These are phyloP conservation scores for Aepyceros melampus DNA, from an alignment of 2,113 vertebrate species.

Conservation along the genomic window DNA sequence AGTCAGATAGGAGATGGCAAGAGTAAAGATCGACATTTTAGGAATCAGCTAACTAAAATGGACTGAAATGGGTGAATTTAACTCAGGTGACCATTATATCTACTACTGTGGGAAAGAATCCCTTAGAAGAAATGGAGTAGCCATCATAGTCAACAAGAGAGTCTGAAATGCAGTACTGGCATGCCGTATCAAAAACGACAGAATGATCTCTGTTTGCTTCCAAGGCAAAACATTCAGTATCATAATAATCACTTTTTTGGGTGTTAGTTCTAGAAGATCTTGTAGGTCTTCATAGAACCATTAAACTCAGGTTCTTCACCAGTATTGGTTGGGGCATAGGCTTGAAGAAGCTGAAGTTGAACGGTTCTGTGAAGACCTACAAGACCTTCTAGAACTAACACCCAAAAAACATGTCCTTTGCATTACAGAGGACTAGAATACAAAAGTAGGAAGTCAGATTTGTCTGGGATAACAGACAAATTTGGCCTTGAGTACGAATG, in stretches of 20 bases:
- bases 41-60: background rate
- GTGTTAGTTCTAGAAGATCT: background rate
- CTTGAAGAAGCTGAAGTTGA: background rate
- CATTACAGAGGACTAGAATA: background rate
- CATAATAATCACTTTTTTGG: background rate
- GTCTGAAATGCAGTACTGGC: background rate
- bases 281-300: background rate
- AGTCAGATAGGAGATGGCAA: background rate
- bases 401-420: background rate
- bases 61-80: background rate
- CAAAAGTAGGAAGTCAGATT: background rate
- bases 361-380: background rate
- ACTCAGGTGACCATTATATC: background rate
- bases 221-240: background rate
- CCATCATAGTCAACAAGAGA: background rate
- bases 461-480: background rate
- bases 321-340: background rate
- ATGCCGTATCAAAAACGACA: accelerated
- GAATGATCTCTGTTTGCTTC: background rate
- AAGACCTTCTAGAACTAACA: background rate
- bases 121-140: background rate
- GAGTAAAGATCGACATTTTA: background rate
- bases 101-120: background rate
- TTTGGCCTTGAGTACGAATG: background rate
- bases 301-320: background rate